These are phyloP conservation scores for Arctopsyche grandis DNA, from an alignment of 1,140 invertebrate genomes.

Conservation along the genomic window DNA sequence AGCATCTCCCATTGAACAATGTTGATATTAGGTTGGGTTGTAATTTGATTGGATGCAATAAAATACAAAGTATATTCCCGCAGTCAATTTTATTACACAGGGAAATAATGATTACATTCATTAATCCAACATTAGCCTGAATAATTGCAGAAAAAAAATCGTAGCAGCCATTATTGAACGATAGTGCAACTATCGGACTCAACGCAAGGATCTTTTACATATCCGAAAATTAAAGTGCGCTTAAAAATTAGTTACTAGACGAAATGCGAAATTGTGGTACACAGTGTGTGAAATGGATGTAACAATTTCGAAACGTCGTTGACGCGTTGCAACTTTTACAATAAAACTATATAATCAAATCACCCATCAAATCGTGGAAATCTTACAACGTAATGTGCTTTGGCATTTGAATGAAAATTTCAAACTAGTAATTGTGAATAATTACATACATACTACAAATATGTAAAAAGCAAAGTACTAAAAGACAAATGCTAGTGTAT, in stretches of 20 bases:
- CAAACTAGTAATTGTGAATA: conserved; percentile 50
- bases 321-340: too few relatives aligned
- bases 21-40: too few relatives aligned
- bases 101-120: conserved; percentile 33
- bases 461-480: conserved; percentile 39
- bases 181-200: conserved; percentile 19
- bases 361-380: conserved; percentile 44
- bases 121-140: conserved; percentile 30
- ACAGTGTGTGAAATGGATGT: too few relatives aligned
- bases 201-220: not conserved
- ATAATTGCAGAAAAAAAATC: conserved; percentile 30
- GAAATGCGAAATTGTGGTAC: too few relatives aligned
- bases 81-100: conserved; percentile 35
- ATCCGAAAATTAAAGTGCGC: not conserved
- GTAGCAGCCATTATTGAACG: conserved; percentile 24
- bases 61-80: conserved; percentile 18
- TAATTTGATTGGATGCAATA: not conserved
- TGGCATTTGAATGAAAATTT: conserved; percentile 54
- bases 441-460: conserved; percentile 46
- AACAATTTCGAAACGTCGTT: too few relatives aligned
- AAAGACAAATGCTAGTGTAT: conserved; percentile 30
- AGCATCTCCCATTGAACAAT: too few relatives aligned
- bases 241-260: not conserved
- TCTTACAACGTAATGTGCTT: conserved; percentile 53
- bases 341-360: too few relatives aligned